Conservation (phyloP, 2,797 vertebrate species). For the Scarus forsteni region DNA sequence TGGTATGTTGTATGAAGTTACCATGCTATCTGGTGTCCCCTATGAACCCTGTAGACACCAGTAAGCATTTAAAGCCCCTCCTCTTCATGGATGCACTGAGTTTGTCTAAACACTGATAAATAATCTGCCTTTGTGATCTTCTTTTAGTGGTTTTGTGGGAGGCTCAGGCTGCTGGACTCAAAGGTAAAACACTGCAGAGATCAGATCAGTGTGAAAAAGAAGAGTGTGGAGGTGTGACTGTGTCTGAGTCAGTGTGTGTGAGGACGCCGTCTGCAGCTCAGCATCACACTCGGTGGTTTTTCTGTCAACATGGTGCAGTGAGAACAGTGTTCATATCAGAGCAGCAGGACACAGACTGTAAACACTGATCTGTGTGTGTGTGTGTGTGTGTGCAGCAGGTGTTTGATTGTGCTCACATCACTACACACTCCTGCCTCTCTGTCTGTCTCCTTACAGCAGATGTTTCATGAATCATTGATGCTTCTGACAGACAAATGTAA, state of each 20-base stretch:
- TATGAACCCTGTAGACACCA: too few relatives aligned
- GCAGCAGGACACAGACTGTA: conserved; percentile 43
- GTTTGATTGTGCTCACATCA: conserved; percentile 57
- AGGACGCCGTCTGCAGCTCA: conserved; percentile 2
- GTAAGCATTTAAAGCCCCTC: too few relatives aligned
- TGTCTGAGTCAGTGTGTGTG: conserved; percentile 16
- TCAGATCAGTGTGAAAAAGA: conserved; percentile 3
- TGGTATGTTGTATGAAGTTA: too few relatives aligned
- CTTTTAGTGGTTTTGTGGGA: background rate
- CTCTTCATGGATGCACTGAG: too few relatives aligned
- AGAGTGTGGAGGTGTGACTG: background rate
- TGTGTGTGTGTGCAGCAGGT: conserved; percentile 63
- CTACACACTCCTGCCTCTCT: conserved; percentile 11
- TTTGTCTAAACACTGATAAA: too few relatives aligned
- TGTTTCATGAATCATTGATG: conserved; percentile 58
- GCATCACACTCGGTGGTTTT: conserved; percentile 25
- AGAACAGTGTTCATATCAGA: conserved; percentile 27
- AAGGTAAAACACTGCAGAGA: background rate
- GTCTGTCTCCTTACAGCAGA: conserved; percentile 33
- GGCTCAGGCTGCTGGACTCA: conserved; percentile 14
- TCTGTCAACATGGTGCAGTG: conserved; percentile 35
- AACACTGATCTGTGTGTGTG: conserved; percentile 53
- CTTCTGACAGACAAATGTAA: conserved; percentile 41
- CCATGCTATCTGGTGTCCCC: too few relatives aligned
- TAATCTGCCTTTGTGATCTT: too few relatives aligned